Conservation (phyloP, 2,888 invertebrate genomes). For the Crepidodera aurea region DNA sequence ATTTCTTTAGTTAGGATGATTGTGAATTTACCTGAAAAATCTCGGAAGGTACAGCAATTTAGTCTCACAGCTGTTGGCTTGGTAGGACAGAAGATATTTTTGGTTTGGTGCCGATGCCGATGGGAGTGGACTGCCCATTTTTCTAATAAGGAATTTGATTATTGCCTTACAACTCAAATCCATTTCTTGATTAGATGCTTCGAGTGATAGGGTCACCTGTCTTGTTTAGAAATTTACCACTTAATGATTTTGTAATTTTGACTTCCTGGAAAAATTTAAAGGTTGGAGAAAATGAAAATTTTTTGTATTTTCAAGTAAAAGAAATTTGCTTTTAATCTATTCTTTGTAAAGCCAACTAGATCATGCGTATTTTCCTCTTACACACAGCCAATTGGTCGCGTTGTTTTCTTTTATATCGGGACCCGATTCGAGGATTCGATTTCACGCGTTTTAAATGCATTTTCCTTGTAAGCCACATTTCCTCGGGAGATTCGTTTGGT, state of each 20-base stretch:
- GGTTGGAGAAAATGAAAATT: too few species aligned
- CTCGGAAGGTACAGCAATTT: conserved; percentile 28
- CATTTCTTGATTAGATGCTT: conserved; percentile 9
- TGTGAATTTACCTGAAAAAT: conserved; percentile 33
- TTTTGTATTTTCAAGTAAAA: too few species aligned
- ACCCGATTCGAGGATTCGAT: conserved; percentile 29
- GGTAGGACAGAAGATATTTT: conserved; percentile 1
- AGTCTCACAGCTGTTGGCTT: conserved; percentile 15
- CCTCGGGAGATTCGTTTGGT: conserved; percentile 28
- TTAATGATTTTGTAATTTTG: not conserved
- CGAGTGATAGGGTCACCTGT: conserved; percentile 18
- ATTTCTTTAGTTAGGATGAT: not conserved
- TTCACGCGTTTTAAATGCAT: conserved; percentile 40
- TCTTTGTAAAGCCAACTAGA: not conserved
- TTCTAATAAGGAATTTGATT: conserved; percentile 19
- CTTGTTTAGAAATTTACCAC: conserved; percentile 15
- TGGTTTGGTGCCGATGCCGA: not conserved
- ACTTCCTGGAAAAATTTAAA: too few species aligned
- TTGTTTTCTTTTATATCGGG: conserved; percentile 20
- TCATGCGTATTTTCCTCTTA: conserved; percentile 20
- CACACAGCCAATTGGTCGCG: conserved; percentile 25
- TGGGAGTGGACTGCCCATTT: conserved; percentile 20
- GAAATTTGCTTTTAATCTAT: not conserved
- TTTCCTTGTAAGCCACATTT: conserved; percentile 38
- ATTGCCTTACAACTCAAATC: conserved; percentile 5